Evolutionary conservation across 2,888 invertebrate species (phyloP).

Genomic region (Agrotis ipsilon): DNA sequence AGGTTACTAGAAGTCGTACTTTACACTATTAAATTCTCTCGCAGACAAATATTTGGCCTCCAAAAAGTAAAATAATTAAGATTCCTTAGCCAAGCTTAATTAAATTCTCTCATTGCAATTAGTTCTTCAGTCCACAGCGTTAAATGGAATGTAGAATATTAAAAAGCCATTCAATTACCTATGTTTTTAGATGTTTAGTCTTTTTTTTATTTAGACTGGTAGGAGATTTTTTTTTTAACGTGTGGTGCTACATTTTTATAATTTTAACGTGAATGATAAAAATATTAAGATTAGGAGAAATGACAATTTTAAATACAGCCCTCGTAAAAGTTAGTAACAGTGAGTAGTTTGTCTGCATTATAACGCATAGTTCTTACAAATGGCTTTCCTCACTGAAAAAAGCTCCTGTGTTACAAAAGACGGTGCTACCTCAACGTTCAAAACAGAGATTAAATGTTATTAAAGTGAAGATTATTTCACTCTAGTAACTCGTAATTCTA

Average conservation of each 20-base stretch:
- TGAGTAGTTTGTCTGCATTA: neutral
- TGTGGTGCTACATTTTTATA: no score
- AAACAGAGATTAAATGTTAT: conserved; percentile 11
- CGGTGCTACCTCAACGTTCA: conserved; percentile 7
- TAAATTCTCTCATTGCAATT: neutral
- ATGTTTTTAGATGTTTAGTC: no score
- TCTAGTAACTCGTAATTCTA: no score
- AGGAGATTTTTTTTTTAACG: no score
- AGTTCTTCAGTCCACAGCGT: neutral
- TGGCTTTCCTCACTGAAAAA: conserved; percentile 19
- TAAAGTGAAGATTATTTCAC: conserved; percentile 1
- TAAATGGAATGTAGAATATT: neutral
- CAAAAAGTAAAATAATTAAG: no score
- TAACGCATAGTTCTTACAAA: neutral
- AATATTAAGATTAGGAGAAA: no score
- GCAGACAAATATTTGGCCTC: no score
- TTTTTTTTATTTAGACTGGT: no score
- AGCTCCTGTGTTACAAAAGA: conserved; percentile 17
- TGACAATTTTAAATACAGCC: neutral
- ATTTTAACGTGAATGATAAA: no score
- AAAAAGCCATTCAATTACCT: no score
- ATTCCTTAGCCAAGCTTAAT: neutral
- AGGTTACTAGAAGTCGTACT: no score
- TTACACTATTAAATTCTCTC: neutral
- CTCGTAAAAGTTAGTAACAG: neutral